Conservation (phyloP, 2,113 vertebrate genomes). For the Pimephales promelas region DNA sequence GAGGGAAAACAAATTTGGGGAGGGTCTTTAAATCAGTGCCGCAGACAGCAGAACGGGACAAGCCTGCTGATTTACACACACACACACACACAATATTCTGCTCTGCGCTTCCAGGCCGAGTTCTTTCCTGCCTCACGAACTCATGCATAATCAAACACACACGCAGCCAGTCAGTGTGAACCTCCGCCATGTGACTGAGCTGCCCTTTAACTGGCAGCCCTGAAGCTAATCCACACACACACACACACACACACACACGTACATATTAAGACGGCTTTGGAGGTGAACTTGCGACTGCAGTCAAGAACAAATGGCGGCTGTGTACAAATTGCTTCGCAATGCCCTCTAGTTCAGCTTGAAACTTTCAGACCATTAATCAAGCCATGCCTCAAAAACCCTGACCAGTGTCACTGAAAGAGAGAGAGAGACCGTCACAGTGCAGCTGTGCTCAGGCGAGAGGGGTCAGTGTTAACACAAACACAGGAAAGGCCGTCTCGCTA, state of each 20-base stretch:
- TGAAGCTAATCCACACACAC: slow-evolving; percentile 40
- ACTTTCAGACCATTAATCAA: slow-evolving; percentile 37
- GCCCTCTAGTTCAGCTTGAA: slow-evolving; percentile 20
- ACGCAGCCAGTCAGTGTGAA: slow-evolving; percentile 36
- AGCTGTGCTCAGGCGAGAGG: neutral
- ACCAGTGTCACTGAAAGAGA: neutral
- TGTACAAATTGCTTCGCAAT: neutral
- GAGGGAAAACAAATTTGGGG: slow-evolving; percentile 45
- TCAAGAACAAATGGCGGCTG: slow-evolving; percentile 22
- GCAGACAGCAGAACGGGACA: slow-evolving; percentile 49
- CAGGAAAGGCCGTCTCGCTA: slow-evolving; percentile 20
- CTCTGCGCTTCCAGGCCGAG: slow-evolving; percentile 21
- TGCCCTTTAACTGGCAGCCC: slow-evolving; percentile 40
- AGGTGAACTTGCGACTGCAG: slow-evolving; percentile 16
- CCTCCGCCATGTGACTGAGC: slow-evolving; percentile 41
- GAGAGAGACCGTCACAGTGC: neutral
- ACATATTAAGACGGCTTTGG: slow-evolving; percentile 16
- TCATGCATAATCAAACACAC: slow-evolving; percentile 48
- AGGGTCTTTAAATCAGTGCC: slow-evolving; percentile 53
- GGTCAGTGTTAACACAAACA: slow-evolving; percentile 49
- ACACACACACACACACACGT: too few species aligned
- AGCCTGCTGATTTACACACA: slow-evolving; percentile 50
- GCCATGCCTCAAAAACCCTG: neutral
- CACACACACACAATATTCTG: slow-evolving; percentile 16
- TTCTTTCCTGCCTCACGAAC: slow-evolving; percentile 34